phyloP scores from a whole-genome alignment of 2,797 vertebrate species.

The Hippoglossus hippoglossus region DNA sequence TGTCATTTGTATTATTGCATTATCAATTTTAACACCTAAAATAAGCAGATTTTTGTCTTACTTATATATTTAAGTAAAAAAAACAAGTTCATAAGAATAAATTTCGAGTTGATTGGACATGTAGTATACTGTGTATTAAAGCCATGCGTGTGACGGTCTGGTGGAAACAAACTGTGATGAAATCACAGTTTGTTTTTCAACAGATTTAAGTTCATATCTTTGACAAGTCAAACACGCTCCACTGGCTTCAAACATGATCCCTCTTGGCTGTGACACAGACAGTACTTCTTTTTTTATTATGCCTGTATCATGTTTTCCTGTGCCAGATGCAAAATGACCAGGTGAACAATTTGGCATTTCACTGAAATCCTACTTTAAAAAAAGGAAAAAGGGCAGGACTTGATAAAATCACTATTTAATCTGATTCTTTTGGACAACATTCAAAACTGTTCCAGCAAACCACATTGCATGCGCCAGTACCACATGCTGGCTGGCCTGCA shows the following conservation, averaged over 20 bases:
- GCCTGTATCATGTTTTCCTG: constrained; percentile 15
- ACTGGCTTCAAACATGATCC: constrained; percentile 10
- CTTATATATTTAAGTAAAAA: no score
- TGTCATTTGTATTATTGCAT: no score
- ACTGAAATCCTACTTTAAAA: constrained; percentile 26
- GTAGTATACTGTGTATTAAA: background rate
- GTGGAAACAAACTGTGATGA: no score
- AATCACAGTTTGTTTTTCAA: constrained; percentile 16
- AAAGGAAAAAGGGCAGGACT: constrained; percentile 8
- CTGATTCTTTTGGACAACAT: constrained; percentile 61
- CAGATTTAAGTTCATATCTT: constrained; percentile 16
- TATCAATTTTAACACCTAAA: no score
- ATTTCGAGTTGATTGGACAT: background rate
- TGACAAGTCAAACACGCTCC: constrained; percentile 18
- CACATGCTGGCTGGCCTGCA: constrained; percentile 68
- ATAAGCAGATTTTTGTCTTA: no score
- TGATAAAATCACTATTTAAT: constrained; percentile 68
- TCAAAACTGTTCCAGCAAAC: constrained; percentile 53
- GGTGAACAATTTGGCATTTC: constrained; percentile 39
- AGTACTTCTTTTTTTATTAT: background rate
- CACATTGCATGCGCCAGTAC: constrained; percentile 40
- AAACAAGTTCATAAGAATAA: no score
- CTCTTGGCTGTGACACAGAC: constrained; percentile 16
- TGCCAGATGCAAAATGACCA: constrained; percentile 50
- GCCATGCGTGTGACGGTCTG: constrained; percentile 1